Percentiles rank a stretch among this genome's conserved stretches.
These are phyloP conservation scores for Tetranychus truncatus DNA, from an alignment of 2,888 invertebrate genomes.

Conservation along the genomic window DNA sequence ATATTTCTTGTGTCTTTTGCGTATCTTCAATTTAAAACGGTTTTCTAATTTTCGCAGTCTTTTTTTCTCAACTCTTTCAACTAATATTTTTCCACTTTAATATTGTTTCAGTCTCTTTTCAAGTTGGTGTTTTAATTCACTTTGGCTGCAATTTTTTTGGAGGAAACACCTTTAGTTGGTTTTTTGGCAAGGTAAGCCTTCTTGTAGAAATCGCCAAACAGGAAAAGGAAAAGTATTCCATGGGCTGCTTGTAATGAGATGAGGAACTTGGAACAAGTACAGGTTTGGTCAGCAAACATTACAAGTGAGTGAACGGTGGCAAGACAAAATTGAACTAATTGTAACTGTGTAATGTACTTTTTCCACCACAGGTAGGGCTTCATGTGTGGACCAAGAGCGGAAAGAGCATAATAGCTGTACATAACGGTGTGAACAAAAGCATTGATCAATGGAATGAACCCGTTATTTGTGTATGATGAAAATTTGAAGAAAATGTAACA, in stretches of 20 bases:
- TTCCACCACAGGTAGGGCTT: conserved; percentile 17
- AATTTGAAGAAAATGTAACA: conserved; percentile 17
- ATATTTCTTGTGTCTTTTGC: too few relatives aligned
- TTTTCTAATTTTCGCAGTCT: too few relatives aligned
- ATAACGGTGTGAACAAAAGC: conserved; percentile 15
- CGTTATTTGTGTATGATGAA: conserved; percentile 14
- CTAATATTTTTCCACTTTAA: too few relatives aligned
- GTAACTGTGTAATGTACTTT: conserved; percentile 14
- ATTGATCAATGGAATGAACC: conserved; percentile 16
- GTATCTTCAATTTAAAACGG: too few relatives aligned
- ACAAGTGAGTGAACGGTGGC: conserved; percentile 11
- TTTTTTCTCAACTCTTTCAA: too few relatives aligned
- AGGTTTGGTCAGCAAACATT: conserved; percentile 7
- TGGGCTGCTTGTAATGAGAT: conserved; percentile 12
- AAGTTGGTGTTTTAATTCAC: not conserved
- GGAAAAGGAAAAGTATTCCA: conserved; percentile 8
- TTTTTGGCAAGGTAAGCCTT: not conserved
- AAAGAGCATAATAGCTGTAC: conserved; percentile 16
- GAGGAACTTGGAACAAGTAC: conserved; percentile 11
- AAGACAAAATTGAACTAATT: conserved; percentile 10
- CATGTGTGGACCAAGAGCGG: conserved; percentile 16
- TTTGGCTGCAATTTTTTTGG: not conserved
- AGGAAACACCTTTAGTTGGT: not conserved
- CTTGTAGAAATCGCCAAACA: conserved; percentile 12
- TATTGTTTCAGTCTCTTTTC: too few relatives aligned